Conservation (phyloP, 2,888 invertebrate species). For the Phortica magna region DNA sequence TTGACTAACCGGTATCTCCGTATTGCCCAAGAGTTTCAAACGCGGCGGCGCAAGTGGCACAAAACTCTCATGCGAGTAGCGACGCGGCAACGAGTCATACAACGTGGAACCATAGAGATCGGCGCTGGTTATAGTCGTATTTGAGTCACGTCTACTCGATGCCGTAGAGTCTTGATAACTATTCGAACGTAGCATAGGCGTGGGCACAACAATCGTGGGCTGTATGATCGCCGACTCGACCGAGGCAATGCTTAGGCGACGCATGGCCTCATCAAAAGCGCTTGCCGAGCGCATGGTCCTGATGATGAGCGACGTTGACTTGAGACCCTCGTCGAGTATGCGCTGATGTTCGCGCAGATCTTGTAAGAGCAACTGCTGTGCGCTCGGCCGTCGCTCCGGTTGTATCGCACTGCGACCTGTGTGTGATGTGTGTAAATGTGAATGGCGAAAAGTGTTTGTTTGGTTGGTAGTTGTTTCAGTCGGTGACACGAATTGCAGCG, state of each 20-base stretch:
- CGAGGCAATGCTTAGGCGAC: constrained; percentile 74
- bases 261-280: constrained; percentile 78
- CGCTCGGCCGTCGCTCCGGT: constrained; percentile 58
- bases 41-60: constrained; percentile 73
- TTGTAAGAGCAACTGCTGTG: constrained; percentile 68
- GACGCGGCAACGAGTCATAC: constrained; percentile 59
- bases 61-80: constrained; percentile 33
- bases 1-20: constrained; percentile 73
- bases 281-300: constrained; percentile 76
- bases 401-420: constrained; percentile 40
- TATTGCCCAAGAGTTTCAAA: constrained; percentile 72
- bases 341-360: constrained; percentile 72
- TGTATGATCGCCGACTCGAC: constrained; percentile 67
- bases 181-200: constrained; percentile 68
- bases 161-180: constrained; percentile 67
- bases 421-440: constrained; percentile 59
- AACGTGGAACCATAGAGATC: constrained; percentile 56
- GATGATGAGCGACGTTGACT: constrained; percentile 78
- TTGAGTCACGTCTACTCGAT: constrained; percentile 55
- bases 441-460: constrained; percentile 64
- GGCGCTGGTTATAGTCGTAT: constrained; percentile 58
- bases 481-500: constrained; percentile 21
- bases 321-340: constrained; percentile 73
- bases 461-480: constrained; percentile 50
- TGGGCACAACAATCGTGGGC: constrained; percentile 65